These are phyloP conservation scores for Protodeltote pygarga DNA, from an alignment of 2,888 invertebrate genomes.

Conservation along the genomic window DNA sequence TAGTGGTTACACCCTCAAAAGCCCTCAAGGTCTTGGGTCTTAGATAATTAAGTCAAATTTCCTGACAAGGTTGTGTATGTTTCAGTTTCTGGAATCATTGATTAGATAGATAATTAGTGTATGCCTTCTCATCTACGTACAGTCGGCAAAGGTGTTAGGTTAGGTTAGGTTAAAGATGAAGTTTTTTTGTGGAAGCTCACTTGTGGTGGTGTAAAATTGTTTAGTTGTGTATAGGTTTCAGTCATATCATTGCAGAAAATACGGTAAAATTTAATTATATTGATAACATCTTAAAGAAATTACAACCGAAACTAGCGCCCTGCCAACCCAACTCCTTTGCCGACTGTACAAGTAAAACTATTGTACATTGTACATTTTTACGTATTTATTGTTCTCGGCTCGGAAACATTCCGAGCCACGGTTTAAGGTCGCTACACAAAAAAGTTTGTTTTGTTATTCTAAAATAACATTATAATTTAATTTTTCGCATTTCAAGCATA, in stretches of 20 bases:
- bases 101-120: conserved; percentile 23
- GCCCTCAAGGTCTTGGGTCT: conserved; percentile 4
- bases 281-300: too few species aligned
- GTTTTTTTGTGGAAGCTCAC: too few species aligned
- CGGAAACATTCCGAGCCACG: conserved; percentile 21
- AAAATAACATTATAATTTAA: conserved; percentile 42
- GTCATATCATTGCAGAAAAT: too few species aligned
- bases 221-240: too few species aligned
- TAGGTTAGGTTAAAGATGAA: too few species aligned
- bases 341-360: not conserved
- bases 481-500: conserved; percentile 39
- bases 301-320: too few species aligned
- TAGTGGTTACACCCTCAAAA: conserved; percentile 32
- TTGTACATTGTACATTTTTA: conserved; percentile 2
- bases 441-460: conserved; percentile 40
- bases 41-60: conserved; percentile 20
- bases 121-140: not conserved
- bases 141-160: too few species aligned
- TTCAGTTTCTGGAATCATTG: conserved; percentile 20
- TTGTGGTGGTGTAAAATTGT: too few species aligned
- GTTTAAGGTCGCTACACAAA: conserved; percentile 25
- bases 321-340: too few species aligned
- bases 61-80: conserved; percentile 5
- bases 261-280: too few species aligned
- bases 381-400: conserved; percentile 2